Evolutionary conservation across 2,888 invertebrate species (phyloP), one percentile per base, ranked within the genome.

Genomic region (Xylota sylvarum): DNA sequence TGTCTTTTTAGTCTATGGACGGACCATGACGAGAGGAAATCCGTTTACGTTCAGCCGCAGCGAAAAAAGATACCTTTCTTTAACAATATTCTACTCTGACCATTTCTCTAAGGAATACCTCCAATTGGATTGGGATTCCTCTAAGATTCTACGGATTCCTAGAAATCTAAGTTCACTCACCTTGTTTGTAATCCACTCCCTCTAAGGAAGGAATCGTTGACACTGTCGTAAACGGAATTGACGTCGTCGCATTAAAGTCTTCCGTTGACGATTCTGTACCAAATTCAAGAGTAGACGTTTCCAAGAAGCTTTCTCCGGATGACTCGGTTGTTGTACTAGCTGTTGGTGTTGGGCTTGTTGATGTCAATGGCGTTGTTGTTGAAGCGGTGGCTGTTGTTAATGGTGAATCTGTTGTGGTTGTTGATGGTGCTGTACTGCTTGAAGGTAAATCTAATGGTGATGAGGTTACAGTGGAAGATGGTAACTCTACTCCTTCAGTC

Each of bases 161-260:
- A 23, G 23, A 40, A 35, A 60, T 5, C 23, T 27, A 10, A 1
- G 4, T 2, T 6, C 9, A 50, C 80, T 88, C 69, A 93, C 93
- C 90, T 90, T 92, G 91, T 81, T 89, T 90, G 83, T 92, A 93
- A 88, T 93, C 92, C 80, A 93, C 89, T 88, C 92, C 93, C 88
- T 93, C 93, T 70, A 92, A 79, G 17, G 91, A 89, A 67, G 88
- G 90, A 37, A 89, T 88, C 52, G 90, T 90, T 74, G 92, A 89
- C 60, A 89, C 79, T 37, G 91, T 90, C 70, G 90, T 90, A 23
- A 89, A 89, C 43, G 89, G 88, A 6, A 74, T 67, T 10, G 65
- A 35, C 0, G 82, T 87, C 9, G 88, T 80, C 6, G 58, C 86
- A 64, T 82, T 87, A n/a, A 73, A 70, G 30, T 87, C 70, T 12